Percentiles rank a stretch among this genome's conserved stretches.
phyloP scores from a whole-genome alignment of 2,797 vertebrate genomes.

The Oreochromis mossambicus region DNA sequence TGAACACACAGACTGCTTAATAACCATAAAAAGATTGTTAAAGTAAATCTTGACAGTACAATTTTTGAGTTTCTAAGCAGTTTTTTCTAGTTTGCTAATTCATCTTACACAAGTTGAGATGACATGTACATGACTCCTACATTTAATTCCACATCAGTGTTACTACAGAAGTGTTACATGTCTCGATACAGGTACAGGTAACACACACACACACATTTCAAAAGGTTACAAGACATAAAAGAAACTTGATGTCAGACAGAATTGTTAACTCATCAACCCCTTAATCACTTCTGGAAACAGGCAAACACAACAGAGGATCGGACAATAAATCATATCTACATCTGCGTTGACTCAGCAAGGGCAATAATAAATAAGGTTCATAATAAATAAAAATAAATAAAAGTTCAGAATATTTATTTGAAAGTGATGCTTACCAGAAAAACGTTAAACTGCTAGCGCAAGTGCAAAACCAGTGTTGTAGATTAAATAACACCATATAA shows the following conservation, averaged over 20 bases:
- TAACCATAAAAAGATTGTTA: not conserved
- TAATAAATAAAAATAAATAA: not conserved
- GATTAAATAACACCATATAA: not conserved
- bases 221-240: not conserved
- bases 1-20: not conserved
- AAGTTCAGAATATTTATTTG: not conserved
- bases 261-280: not conserved
- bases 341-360: not conserved
- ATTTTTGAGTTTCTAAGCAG: not conserved
- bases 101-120: not conserved
- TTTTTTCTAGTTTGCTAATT: not conserved
- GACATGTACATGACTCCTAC: not conserved
- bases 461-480: not conserved
- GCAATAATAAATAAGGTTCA: not conserved
- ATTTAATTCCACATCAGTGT: not conserved
- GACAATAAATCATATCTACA: not conserved
- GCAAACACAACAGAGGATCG: not conserved
- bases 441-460: accelerated
- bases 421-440: not conserved
- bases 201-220: not conserved
- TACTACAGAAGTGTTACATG: not conserved
- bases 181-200: not conserved
- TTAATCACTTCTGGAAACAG: not conserved
- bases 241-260: not conserved
- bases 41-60: not conserved